A percentile compares a stretch with the other conserved stretches of the same genome.
phyloP scores from a whole-genome alignment of 2,888 invertebrate genomes.

The Patella caerulea region DNA sequence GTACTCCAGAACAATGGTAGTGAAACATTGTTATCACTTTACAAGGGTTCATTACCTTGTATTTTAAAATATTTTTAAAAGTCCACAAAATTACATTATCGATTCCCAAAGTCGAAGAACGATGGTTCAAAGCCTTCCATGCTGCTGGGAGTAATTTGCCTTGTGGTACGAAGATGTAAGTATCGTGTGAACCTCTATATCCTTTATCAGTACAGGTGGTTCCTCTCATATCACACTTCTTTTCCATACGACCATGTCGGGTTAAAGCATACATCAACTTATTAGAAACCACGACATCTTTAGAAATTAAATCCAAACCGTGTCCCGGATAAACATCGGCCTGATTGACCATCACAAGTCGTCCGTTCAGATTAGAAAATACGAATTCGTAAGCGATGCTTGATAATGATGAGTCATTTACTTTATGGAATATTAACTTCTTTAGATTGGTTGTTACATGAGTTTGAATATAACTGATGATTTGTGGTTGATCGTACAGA shows the following conservation, averaged over 20 bases:
- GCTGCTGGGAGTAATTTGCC: background rate
- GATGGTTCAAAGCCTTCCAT: background rate
- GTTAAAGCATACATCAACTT: conserved; percentile 9
- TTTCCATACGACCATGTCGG: conserved; percentile 4
- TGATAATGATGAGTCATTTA: too few relatives aligned
- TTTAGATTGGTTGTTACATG: background rate
- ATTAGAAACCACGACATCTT: conserved; percentile 12
- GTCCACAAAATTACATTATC: background rate
- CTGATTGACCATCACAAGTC: conserved; percentile 16
- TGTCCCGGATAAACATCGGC: conserved; percentile 6
- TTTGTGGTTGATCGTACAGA: conserved; percentile 15
- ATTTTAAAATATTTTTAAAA: conserved; percentile 1
- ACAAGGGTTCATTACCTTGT: conserved; percentile 10
- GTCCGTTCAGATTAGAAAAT: conserved; percentile 12
- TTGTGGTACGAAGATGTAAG: conserved; percentile 14
- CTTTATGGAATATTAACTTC: too few relatives aligned
- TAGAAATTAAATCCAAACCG: conserved; percentile 2
- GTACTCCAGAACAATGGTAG: background rate
- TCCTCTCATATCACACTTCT: background rate
- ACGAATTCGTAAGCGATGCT: conserved; percentile 10
- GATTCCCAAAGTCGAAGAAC: background rate
- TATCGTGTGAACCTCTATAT: conserved; percentile 9
- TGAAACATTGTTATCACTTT: conserved; percentile 8
- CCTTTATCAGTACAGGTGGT: background rate
- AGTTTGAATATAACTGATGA: background rate